Conservation (phyloP, 2,113 vertebrate species). For the Illadopsis cleaveri region DNA sequence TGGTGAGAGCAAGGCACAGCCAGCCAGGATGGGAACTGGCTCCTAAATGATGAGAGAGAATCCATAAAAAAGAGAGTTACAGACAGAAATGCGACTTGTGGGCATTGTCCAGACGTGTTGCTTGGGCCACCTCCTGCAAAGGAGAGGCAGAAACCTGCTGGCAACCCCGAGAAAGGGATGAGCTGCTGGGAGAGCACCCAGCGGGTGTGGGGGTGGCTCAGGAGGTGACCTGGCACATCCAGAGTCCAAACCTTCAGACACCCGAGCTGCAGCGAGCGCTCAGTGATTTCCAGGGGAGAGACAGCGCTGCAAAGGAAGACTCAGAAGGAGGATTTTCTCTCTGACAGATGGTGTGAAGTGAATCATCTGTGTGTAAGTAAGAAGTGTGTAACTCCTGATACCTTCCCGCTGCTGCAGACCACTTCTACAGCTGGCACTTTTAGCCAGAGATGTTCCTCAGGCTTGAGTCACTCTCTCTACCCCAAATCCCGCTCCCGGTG, state of each 20-base stretch:
- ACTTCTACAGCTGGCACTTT: constrained; percentile 40
- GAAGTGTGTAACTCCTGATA: constrained; percentile 37
- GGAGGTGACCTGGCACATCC: neutral
- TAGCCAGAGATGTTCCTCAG: neutral
- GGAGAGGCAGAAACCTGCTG: neutral
- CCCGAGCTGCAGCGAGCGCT: accelerated
- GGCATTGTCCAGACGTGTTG: accelerated
- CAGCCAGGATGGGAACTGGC: neutral
- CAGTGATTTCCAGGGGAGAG: neutral
- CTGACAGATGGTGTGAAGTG: constrained; percentile 61
- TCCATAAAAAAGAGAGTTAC: neutral
- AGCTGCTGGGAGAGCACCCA: neutral
- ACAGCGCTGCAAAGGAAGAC: neutral
- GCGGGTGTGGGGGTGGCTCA: neutral
- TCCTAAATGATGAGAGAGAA: neutral
- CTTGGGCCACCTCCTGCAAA: neutral
- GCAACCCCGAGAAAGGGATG: neutral
- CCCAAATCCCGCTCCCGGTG: accelerated
- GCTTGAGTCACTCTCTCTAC: neutral
- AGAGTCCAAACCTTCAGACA: neutral
- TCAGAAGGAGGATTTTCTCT: constrained; percentile 57
- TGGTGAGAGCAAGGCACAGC: neutral
- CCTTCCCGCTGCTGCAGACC: constrained; percentile 49
- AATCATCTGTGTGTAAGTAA: constrained; percentile 61
- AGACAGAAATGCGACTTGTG: neutral